Base-by-base conservation (phyloP, 2,797 vertebrate genomes). In the Sebastolobus altivelis region DNA sequence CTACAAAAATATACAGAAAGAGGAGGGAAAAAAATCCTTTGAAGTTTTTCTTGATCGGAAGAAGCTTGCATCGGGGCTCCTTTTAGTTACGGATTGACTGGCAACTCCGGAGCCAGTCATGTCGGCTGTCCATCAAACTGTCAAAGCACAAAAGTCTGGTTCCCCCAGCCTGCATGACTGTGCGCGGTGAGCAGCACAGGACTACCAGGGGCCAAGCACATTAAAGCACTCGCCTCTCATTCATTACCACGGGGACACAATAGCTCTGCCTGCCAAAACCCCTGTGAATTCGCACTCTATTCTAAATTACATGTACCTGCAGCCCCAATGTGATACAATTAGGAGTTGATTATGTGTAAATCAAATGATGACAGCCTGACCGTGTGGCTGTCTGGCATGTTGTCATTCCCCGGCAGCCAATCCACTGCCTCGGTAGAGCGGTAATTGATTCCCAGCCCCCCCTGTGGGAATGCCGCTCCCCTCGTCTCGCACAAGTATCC, bases 361-460 rank as follows among this genome's bases (percentile, higher is more conserved):
- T 93, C 89, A 93, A 89, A 93, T 72, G 88, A 87, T 92, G 89
- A 92, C 89, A 91, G 87, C 70, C 83, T 86, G 88, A 91, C 85
- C 67, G 65, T 80, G 87, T 29, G 63, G 81, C 81, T 96, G 95
- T 96, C 96, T 97, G 97, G 97, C 96, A 96, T 96, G 96, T 97
- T 97, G 96, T 97, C 97, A 96, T 97, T 96, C 96, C 93, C 95
- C 92, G 94, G 75, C 95, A 97, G 96, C 97, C 97, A 96, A 97
- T 95, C 96, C 96, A 52, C 82, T 96, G 96, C 96, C 96, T 97
- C 95, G 93, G 96, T 97, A 97, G 96, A 96, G 95, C 91, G 95
- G 96, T 98, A 98, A 98, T 98, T 98, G 97, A 98, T 98, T 98
- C 96, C 91, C 94, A 67, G 95, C 94, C 95, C 94, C 94, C 95